Conservation (phyloP, 92 coral and sea anemone species). For the Porites divaricata region DNA sequence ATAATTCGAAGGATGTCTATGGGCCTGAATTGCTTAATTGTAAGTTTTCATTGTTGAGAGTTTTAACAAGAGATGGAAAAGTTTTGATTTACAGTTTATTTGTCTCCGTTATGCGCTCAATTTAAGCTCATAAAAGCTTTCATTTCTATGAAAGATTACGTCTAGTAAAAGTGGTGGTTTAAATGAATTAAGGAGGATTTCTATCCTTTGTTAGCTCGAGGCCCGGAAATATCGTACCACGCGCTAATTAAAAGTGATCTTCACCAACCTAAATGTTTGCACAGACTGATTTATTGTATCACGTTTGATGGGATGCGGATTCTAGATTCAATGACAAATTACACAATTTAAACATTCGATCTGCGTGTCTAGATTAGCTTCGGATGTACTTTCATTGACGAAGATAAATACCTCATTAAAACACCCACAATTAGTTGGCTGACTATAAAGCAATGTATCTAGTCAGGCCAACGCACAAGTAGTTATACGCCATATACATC, state of each 20-base stretch:
- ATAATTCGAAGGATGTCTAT: constrained; percentile 1
- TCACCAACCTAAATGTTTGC: constrained; percentile 51
- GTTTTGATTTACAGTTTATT: neutral
- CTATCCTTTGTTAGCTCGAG: constrained; percentile 45
- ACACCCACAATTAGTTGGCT: constrained; percentile 45
- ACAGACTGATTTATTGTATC: constrained; percentile 61
- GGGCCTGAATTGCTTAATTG: constrained; percentile 5
- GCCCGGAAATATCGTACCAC: constrained; percentile 57
- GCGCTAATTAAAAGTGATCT: constrained; percentile 52
- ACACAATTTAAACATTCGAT: constrained; percentile 65
- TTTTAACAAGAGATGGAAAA: neutral
- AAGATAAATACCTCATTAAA: constrained; percentile 55
- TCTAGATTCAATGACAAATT: constrained; percentile 68
- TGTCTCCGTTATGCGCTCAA: neutral
- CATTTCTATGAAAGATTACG: constrained; percentile 13
- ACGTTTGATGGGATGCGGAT: constrained; percentile 74
- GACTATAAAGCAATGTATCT: constrained; percentile 37
- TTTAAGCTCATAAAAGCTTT: constrained; percentile 3
- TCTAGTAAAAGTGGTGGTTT: constrained; percentile 17
- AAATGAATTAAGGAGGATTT: constrained; percentile 47
- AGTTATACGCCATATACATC: neutral
- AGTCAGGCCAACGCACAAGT: neutral
- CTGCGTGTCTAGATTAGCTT: constrained; percentile 53
- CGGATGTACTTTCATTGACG: constrained; percentile 63
- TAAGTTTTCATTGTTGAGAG: neutral